phyloP scores from a whole-genome alignment of 2,888 invertebrate species.

The Dendrolimus houi region DNA sequence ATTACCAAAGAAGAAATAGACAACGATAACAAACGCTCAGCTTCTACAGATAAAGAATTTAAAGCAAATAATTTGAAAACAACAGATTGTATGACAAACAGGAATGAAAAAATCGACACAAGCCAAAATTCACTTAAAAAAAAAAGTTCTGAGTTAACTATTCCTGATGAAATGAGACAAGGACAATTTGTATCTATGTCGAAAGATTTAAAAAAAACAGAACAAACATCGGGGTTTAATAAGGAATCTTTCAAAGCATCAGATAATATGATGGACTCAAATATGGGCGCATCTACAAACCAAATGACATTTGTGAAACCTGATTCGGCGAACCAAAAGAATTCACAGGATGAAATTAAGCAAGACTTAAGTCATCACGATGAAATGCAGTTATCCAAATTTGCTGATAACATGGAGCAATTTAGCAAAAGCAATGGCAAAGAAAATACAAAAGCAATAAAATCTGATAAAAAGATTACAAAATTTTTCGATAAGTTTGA shows the following conservation, averaged over 20 bases:
- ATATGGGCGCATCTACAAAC: slow-evolving; percentile 3
- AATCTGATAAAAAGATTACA: not conserved
- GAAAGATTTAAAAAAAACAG: not conserved
- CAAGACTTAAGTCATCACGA: not conserved
- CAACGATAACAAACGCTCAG: slow-evolving; percentile 4
- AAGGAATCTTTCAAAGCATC: slow-evolving; percentile 5
- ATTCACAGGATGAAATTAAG: not conserved
- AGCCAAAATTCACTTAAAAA: too few species aligned
- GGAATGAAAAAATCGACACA: too few species aligned
- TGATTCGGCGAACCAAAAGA: slow-evolving; percentile 6
- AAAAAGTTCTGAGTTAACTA: too few species aligned
- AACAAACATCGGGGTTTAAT: not conserved
- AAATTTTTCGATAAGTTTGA: not conserved
- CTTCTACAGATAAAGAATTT: slow-evolving; percentile 3
- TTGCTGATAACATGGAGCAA: not conserved
- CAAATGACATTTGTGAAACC: slow-evolving; percentile 11
- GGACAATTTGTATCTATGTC: not conserved
- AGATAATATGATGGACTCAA: not conserved
- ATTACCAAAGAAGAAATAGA: not conserved
- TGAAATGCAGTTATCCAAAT: not conserved
- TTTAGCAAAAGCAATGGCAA: not conserved
- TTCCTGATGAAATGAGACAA: not conserved
- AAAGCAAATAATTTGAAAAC: slow-evolving; percentile 4
- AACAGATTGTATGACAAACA: too few species aligned
- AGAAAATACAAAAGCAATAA: not conserved